Conservation (phyloP, 2,888 invertebrate genomes). For the Phortica okadai region DNA sequence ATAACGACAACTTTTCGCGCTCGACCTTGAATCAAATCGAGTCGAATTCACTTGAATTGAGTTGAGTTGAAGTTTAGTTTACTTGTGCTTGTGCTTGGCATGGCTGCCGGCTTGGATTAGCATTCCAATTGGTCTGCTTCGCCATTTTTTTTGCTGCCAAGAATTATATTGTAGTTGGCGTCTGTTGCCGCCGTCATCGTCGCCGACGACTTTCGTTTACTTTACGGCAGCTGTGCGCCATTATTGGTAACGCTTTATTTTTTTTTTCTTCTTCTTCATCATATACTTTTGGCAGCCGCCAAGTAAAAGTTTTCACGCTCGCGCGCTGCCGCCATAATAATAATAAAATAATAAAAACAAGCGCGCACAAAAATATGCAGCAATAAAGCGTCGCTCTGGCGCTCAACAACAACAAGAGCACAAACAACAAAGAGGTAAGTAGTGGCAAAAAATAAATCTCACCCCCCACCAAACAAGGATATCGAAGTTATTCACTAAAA, state of each 20-base stretch:
- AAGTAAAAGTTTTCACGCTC: conserved; percentile 42
- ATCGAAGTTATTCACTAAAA: too few relatives aligned
- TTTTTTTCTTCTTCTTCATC: background rate
- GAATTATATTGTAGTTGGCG: conserved; percentile 23
- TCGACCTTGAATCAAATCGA: background rate
- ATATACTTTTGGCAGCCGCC: conserved; percentile 25
- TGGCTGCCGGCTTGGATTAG: conserved; percentile 3
- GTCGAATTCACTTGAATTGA: background rate
- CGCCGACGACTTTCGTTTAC: conserved; percentile 54
- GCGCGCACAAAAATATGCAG: background rate
- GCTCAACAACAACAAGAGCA: background rate
- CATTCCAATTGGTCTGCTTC: conserved; percentile 4
- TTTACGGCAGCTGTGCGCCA: conserved; percentile 68
- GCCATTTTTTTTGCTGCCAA: background rate
- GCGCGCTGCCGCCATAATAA: conserved; percentile 38
- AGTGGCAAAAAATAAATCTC: too few relatives aligned
- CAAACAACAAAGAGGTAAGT: background rate
- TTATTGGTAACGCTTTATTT: conserved; percentile 59
- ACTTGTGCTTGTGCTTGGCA: conserved; percentile 13
- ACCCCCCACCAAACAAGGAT: too few relatives aligned
- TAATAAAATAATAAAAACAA: conserved; percentile 56
- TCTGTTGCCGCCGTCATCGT: conserved; percentile 55
- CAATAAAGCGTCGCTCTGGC: conserved; percentile 25
- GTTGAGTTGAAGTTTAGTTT: background rate
- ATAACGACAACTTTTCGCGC: background rate